Evolutionary conservation across 2,113 vertebrate species (phyloP), one percentile per base, ranked within the genome.

Genomic region (Rutilus rutilus): DNA sequence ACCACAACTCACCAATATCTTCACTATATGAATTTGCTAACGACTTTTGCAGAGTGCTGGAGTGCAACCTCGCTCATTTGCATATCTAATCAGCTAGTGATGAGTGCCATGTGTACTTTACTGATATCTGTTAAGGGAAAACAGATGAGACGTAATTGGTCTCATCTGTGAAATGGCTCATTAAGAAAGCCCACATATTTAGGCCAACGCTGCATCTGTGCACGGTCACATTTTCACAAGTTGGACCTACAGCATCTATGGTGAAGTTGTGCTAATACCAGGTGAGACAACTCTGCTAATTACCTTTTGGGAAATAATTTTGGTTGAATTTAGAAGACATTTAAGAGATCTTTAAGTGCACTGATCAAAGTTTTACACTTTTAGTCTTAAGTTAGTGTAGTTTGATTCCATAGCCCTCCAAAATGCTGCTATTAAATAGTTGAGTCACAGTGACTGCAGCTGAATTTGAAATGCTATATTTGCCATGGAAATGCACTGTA

Each of bases 71-170:
- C 5, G 2, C 19, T 78, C 54, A 78, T 78, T 42, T 60, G 10
- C 54, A 80, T 45, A 65, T 80, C 39, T 64, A 27, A 80, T 80
- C 36, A 80, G 21, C 11, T n/a, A 47, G 57, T 25, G 33, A 45
- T 14, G 23, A 45, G 57, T 47, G n/a, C 36, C 78, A 80, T 30
- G 36, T 80, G 78, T 42, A 25, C 78, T 47, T 21, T 45, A 47
- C 23, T 80, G 59, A 65, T 79, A 79, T 79, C 54, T 42, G 57
- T 79, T 17, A 4, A 62, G 33, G 21, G 33, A 42, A 47, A 78
- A 59, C 76, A 57, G 50, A 59, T 36, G 1, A 36, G 7, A n/a
- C 8, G 1, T 11, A 30, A 33, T 77, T 54, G 47, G 33, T 45
- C 14, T 81, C 8, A 17, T 17, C 42, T 77, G 47, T 52, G 15